phyloP scores from a whole-genome alignment of 2,113 vertebrate genomes.

The Pyrgilauda ruficollis region DNA sequence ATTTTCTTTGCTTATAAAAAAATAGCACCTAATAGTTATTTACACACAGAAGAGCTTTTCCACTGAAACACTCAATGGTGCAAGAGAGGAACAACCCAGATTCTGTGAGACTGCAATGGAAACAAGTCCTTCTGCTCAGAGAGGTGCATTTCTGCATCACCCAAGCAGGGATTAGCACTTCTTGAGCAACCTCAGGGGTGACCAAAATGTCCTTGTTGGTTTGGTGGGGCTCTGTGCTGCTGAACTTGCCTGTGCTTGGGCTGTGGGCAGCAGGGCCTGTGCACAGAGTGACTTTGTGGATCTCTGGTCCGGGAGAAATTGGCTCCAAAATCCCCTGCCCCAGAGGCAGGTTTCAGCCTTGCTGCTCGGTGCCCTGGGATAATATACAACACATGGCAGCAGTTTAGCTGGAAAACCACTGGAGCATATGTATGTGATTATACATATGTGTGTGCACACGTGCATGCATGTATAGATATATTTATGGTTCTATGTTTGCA shows the following conservation, averaged over 20 bases:
- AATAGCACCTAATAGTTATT: constrained; percentile 19
- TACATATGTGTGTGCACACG: neutral
- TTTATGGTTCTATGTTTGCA: neutral
- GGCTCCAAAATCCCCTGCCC: neutral
- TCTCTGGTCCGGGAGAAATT: neutral
- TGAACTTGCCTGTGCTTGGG: neutral
- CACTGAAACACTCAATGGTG: neutral
- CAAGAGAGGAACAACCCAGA: neutral
- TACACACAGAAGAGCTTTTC: constrained; percentile 19
- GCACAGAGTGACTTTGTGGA: neutral
- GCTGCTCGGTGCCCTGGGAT: neutral
- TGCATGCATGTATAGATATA: neutral
- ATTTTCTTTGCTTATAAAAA: constrained; percentile 10
- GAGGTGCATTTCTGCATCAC: neutral
- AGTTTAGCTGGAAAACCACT: constrained; percentile 11
- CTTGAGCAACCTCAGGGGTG: neutral
- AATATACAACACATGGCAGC: neutral
- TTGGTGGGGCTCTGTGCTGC: neutral
- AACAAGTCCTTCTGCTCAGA: neutral
- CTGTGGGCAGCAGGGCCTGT: rapidly evolving
- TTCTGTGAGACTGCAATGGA: neutral
- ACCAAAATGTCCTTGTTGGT: rapidly evolving
- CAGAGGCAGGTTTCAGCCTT: neutral
- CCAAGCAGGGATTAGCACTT: neutral
- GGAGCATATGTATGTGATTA: constrained; percentile 10